Percentiles rank a stretch among this genome's conserved stretches.
These are phyloP conservation scores for Metopolophium dirhodum DNA, from an alignment of 1,140 invertebrate species.

Conservation along the genomic window DNA sequence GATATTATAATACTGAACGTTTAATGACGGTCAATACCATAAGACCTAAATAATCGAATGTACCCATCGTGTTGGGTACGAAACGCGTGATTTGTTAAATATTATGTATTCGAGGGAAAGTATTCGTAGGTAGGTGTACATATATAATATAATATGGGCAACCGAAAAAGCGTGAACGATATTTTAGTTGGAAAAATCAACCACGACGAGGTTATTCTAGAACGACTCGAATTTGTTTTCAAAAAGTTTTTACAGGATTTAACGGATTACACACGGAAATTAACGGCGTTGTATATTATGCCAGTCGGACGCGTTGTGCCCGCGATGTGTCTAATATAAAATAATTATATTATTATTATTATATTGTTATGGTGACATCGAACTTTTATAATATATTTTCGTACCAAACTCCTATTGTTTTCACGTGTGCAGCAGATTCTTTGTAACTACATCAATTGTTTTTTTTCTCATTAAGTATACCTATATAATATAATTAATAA, in stretches of 20 bases:
- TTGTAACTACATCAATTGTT: not conserved
- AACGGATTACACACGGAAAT: not conserved
- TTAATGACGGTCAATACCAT: not conserved
- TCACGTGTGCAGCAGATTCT: not conserved
- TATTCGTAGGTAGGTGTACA: not conserved
- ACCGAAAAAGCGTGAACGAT: not conserved
- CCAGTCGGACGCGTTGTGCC: not conserved
- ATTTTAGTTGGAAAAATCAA: not conserved
- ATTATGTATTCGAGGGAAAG: slow-evolving; percentile 4
- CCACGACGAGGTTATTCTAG: not conserved
- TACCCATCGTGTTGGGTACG: not conserved
- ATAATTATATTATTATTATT: not conserved
- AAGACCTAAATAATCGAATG: not conserved
- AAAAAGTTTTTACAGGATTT: slow-evolving; percentile 2
- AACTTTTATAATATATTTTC: not conserved
- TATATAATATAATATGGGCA: not conserved
- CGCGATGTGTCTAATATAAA: not conserved
- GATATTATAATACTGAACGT: not conserved
- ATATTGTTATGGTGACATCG: not conserved
- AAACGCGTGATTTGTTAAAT: not conserved
- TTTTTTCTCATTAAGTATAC: not conserved
- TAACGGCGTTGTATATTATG: not conserved
- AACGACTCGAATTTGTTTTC: not conserved
- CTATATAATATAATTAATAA: not conserved
- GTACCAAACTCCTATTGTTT: not conserved